Base-by-base conservation (phyloP, 2,797 vertebrate genomes). In the Diceros bicornis region DNA sequence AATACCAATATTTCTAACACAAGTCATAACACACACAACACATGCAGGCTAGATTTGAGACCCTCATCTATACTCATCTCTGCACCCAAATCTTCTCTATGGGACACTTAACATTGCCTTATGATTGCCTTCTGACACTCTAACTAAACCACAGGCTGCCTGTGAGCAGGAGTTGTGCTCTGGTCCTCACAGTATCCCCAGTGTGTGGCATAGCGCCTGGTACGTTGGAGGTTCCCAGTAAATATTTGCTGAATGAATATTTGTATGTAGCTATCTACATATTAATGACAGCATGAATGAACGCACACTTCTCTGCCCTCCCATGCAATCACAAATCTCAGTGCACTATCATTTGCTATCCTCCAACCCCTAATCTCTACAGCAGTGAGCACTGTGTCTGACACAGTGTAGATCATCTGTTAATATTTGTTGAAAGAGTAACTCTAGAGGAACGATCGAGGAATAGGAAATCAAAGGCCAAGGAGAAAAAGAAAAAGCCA, bases 341-440 rank as follows among this genome's bases (percentile, higher is more conserved):
- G 21, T 23, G 21, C 16, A 61, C 68, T 62, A 1, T 20, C 78
- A 34, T 32, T 62, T 57, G 69, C 47, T 44, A 23, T 59, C 21
- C 20, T 7, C 17, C 34, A 57, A 20, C 7, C 29, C 21, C 8
- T n/a, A 74, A 14, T 37, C 4, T 41, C 37, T 50, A 18, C 16
- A 82, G 23, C 27, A 74, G 11, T 25, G 64, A 61, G 7, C 32
- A 82, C 21, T 75, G 34, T 74, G 27, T 84, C 32, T 68, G 18
- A 75, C 61, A n/a, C 0, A 71, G 47, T 21, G 50, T 5, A 77
- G 44, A 89, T 47, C 52, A 47, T 61, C 37, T 88, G 37, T 64
- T 90, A 14, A 29, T 47, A 88, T 94, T 47, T 89, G 44, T 95
- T 94, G 78, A 92, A 92, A 92, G 44, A 81, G 27, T 86, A 84